Evolutionary conservation across 2,113 vertebrate genomes (phyloP), one percentile per base, ranked within the genome.

Genomic region (Periophthalmodon schlosseri): DNA sequence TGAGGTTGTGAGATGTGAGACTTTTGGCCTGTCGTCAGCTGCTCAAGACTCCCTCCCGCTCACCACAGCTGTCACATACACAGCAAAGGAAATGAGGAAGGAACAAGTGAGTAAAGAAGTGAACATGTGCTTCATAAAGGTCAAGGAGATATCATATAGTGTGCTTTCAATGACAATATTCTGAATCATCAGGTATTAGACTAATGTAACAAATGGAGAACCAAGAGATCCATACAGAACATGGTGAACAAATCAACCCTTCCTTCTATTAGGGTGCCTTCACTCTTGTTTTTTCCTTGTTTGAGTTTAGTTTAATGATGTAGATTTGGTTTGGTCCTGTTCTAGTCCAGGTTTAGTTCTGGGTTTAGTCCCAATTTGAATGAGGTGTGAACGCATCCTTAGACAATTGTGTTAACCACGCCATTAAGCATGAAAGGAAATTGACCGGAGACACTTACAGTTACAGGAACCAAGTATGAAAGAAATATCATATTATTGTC

Each of bases 71-170:
- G 87, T 87, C 86, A 87, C 28, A 39, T 28, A 74, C 49, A 73
- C 79, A 79, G 46, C 75, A 36, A 65, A 73, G 57, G 47, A 80
- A 63, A 21, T 66, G 34, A 66, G 58, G 11, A 39, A 57, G 23
- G 58, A 24, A 63, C 13, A 15, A 70, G 16, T 16, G 76, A 60
- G 57, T 23, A 23, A 58, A 15, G 60, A 69, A 9, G 24, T 9
- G 23, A 94, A 36, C 93, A 91, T 92, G 93, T 92, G 91, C 92
- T 91, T 91, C 86, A 87, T 91, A 70, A n/a, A 84, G 81, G 84
- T 84, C 75, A 80, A 61, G 16, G 12, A 49, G 46, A 67, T 7
- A 49, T 23, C 9, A 65, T 33, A 16, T n/a, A 65, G 60, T 20
- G 63, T 36, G 21, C 57, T 28, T 24, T 24, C 52, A 54, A 4